Evolutionary conservation across 2,113 vertebrate species (phyloP).

Genomic region (Zootoca vivipara): DNA sequence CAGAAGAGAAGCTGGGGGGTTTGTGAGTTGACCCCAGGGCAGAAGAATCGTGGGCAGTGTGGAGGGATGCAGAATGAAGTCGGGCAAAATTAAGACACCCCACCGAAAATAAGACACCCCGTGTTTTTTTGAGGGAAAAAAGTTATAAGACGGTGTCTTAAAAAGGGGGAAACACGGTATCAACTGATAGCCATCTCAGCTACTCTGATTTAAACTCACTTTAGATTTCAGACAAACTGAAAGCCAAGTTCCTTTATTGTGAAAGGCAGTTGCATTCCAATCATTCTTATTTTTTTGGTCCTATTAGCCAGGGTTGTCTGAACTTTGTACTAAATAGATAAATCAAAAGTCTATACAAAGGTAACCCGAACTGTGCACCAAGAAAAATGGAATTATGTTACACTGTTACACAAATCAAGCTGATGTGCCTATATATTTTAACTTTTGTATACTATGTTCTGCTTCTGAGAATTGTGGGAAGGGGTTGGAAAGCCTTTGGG

Average conservation of each 20-base stretch:
- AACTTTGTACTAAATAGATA: not conserved
- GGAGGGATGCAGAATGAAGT: too few relatives aligned
- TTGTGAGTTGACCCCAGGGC: too few relatives aligned
- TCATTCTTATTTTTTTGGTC: not conserved
- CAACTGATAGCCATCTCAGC: not conserved
- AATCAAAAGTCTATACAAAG: not conserved
- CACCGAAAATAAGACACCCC: too few relatives aligned
- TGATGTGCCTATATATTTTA: not conserved
- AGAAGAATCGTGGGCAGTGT: too few relatives aligned
- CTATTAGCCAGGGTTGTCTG: not conserved
- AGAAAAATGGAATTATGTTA: not conserved
- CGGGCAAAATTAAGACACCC: too few relatives aligned
- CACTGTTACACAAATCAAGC: not conserved
- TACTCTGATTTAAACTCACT: not conserved
- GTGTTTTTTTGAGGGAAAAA: too few relatives aligned
- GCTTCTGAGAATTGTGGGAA: not conserved
- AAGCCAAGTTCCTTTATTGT: not conserved
- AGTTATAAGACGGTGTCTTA: too few relatives aligned
- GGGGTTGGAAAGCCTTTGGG: not conserved
- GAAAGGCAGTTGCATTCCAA: not conserved
- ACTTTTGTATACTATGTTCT: not conserved
- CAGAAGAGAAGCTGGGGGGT: too few relatives aligned
- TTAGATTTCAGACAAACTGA: not conserved
- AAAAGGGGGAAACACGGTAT: too few relatives aligned
- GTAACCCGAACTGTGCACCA: not conserved